phyloP scores from a whole-genome alignment of 1,140 invertebrate species.

The Kradibia gibbosae region DNA sequence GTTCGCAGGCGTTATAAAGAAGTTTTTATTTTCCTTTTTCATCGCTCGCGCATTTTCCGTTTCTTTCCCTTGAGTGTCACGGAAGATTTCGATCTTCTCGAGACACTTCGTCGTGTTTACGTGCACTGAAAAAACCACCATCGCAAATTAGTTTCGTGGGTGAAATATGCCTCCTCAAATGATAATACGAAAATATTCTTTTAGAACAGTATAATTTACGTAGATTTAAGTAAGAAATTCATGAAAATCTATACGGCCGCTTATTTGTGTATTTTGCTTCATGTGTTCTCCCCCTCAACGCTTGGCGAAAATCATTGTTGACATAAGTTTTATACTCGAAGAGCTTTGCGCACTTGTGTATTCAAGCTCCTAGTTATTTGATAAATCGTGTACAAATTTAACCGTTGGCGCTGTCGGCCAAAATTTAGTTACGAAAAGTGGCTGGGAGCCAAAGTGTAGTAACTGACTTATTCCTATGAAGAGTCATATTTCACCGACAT shows the following conservation, averaged over 20 bases:
- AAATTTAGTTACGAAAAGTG: conserved; percentile 20
- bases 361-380: not conserved
- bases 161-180: conserved; percentile 24
- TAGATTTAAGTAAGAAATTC: not conserved
- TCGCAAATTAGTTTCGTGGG: not conserved
- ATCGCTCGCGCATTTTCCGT: not conserved
- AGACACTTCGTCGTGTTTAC: conserved; percentile 33
- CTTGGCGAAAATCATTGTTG: not conserved
- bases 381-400: conserved; percentile 31
- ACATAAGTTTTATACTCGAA: not conserved
- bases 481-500: conserved; percentile 40
- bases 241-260: not conserved
- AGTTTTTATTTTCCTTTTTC: conserved; percentile 8
- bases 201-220: not conserved
- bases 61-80: conserved; percentile 28
- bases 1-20: conserved; percentile 17
- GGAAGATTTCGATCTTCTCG: conserved; percentile 48
- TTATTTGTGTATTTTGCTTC: not conserved
- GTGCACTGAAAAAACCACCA: conserved; percentile 39
- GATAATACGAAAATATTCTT: conserved; percentile 23
- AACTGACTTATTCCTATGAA: conserved; percentile 6
- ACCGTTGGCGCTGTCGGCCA: conserved; percentile 7
- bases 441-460: conserved; percentile 33
- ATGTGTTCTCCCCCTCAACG: too few species aligned
- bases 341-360: not conserved